Percentiles rank a stretch among this genome's conserved stretches.
phyloP scores from a whole-genome alignment of 2,113 vertebrate species.

The Thinocorus orbignyianus region DNA sequence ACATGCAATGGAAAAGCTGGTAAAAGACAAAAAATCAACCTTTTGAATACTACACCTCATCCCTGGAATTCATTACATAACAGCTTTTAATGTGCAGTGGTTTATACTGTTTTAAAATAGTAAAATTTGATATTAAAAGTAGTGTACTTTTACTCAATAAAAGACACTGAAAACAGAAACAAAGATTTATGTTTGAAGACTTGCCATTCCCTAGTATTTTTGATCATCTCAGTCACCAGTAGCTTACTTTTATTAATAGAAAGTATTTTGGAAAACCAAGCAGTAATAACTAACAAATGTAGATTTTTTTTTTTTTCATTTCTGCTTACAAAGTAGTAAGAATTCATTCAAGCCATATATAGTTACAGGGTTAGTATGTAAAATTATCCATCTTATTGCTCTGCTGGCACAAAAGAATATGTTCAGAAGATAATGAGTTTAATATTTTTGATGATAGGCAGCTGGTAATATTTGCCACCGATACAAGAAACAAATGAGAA shows the following conservation, averaged over 20 bases:
- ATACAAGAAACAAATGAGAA: neutral
- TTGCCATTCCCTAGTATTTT: neutral
- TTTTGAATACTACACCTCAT: neutral
- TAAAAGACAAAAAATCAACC: neutral
- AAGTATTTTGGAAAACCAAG: neutral
- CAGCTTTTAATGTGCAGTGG: neutral
- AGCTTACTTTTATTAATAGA: conserved; percentile 17
- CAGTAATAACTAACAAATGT: conserved; percentile 25
- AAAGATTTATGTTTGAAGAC: neutral
- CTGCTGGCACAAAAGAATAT: neutral
- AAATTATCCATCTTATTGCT: neutral
- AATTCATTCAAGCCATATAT: conserved; percentile 13
- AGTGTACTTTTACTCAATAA: neutral
- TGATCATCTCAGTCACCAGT: neutral
- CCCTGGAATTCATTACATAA: neutral
- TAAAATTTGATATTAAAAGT: neutral
- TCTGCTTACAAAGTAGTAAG: neutral
- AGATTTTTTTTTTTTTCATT: neutral
- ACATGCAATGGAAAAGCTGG: neutral
- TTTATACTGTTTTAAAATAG: neutral
- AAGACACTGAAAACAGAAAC: neutral
- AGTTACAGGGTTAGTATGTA: neutral
- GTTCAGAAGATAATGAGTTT: neutral
- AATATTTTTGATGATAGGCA: conserved; percentile 15
- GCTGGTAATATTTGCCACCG: neutral